Evolutionary conservation across 2,888 invertebrate species (phyloP).

Genomic region (Drosophila merina): DNA sequence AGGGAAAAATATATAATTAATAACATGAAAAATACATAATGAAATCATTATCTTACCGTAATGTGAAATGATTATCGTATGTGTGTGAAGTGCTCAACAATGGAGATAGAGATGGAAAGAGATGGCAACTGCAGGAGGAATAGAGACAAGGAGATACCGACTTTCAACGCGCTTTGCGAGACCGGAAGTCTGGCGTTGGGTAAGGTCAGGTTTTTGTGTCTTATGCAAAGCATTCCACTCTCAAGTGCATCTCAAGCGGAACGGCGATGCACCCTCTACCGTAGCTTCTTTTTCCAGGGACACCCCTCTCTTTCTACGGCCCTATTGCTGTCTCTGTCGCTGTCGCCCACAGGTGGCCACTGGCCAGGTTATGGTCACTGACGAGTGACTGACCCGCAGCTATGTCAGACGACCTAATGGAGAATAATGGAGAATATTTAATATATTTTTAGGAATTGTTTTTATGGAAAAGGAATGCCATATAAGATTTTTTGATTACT

Average conservation of each 20-base stretch:
- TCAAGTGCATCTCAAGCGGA: constrained; percentile 65
- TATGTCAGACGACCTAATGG: constrained; percentile 61
- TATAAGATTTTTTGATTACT: too few species aligned
- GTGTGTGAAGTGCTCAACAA: constrained; percentile 59
- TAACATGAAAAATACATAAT: constrained; percentile 79
- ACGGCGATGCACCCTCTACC: constrained; percentile 64
- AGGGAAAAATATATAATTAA: constrained; percentile 66
- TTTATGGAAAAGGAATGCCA: too few species aligned
- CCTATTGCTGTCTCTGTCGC: constrained; percentile 1
- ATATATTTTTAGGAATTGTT: too few species aligned
- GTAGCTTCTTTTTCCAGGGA: constrained; percentile 24
- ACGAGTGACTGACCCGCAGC: constrained; percentile 65
- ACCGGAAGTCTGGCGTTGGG: constrained; percentile 44
- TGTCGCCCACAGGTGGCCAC: constrained; percentile 57
- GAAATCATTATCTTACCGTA: constrained; percentile 77
- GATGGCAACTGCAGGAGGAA: constrained; percentile 45
- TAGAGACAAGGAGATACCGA: neutral
- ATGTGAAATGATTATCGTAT: constrained; percentile 73
- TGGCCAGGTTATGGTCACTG: constrained; percentile 59
- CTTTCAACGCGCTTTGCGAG: constrained; percentile 31
- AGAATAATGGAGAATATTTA: too few species aligned
- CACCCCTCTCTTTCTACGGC: neutral
- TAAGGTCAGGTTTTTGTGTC: constrained; percentile 62
- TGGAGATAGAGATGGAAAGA: constrained; percentile 42
- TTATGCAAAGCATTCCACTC: constrained; percentile 68